Evolutionary conservation across 2,797 vertebrate genomes (phyloP), one percentile per base, ranked within the genome.

Genomic region (Furcifer pardalis): DNA sequence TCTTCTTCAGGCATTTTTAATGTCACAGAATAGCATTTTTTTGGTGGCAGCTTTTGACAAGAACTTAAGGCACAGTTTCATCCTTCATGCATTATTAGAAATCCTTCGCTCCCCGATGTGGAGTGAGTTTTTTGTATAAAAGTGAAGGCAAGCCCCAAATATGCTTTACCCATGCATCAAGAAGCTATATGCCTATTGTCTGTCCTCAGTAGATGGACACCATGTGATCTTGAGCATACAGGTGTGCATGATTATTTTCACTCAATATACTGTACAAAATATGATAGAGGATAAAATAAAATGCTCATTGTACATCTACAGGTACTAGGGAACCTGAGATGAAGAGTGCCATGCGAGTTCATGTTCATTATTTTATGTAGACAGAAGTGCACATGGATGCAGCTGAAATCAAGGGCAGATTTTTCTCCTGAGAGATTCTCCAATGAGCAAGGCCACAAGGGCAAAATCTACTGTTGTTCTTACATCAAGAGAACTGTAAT

Each of bases 401-500:
- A 83, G 74, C 89, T 77, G 40, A 90, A 56, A 89, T 37, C 0
- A 0, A 92, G 91, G 49, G 0, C 60, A 76, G 15, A 89, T 84
- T 87, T n/a, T 52, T 85, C 13, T 86, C 2, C 32, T 76, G 71
- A 85, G 81, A 56, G 62, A 19, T 80, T 42, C 32, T 87, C 68
- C 63, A 86, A 46, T 4, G 1, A 92, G 77, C 85, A n/a, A 89
- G 85, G 84, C 82, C 91, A 94, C 72, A 87, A 89, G 86, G 87
- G 73, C 91, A 89, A 92, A 86, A 87, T 88, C 90, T 88, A 1
- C 52, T 86, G 86, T 88, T 92, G 84, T 91, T 92, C 87, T 81
- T 88, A 68, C 91, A 91, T 90, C 87, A 91, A 82, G 87, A 81
- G 87, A 84, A 86, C 42, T 63, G 82, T 81, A 87, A 74, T 85